These are phyloP conservation scores for Tiliacea citrago DNA, from an alignment of 2,888 invertebrate genomes.

Conservation along the genomic window DNA sequence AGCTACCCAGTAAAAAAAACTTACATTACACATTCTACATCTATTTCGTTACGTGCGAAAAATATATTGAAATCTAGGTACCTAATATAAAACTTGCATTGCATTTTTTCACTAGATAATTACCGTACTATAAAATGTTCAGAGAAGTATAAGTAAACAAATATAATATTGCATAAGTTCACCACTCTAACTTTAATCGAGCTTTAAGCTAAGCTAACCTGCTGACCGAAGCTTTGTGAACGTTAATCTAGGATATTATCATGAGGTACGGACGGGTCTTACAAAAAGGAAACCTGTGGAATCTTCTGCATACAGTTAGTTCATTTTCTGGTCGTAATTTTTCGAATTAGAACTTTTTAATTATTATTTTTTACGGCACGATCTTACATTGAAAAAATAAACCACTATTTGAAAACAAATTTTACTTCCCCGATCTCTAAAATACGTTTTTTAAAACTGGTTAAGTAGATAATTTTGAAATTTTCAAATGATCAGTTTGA, in stretches of 20 bases:
- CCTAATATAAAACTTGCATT: background rate
- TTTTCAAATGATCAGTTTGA: background rate
- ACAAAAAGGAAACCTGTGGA: background rate
- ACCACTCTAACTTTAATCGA: background rate
- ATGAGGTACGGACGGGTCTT: background rate
- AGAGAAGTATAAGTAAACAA: background rate
- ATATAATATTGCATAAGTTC: background rate
- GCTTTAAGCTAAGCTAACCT: background rate
- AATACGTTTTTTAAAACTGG: background rate
- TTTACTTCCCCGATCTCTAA: background rate
- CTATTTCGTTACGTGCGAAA: background rate
- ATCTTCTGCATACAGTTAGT: no score
- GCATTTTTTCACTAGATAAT: background rate
- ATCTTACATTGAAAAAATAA: background rate
- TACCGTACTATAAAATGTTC: background rate
- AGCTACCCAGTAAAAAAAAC: background rate
- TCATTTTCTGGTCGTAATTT: no score
- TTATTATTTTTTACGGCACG: no score
- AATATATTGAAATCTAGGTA: background rate
- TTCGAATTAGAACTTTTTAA: no score
- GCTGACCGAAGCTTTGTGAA: slow-evolving; percentile 9
- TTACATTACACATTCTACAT: background rate
- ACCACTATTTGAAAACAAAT: background rate
- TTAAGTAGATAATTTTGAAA: no score
- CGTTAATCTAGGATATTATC: slow-evolving; percentile 24